These are phyloP conservation scores for Campoplex nolae DNA, from an alignment of 2,888 invertebrate genomes.

Conservation along the genomic window DNA sequence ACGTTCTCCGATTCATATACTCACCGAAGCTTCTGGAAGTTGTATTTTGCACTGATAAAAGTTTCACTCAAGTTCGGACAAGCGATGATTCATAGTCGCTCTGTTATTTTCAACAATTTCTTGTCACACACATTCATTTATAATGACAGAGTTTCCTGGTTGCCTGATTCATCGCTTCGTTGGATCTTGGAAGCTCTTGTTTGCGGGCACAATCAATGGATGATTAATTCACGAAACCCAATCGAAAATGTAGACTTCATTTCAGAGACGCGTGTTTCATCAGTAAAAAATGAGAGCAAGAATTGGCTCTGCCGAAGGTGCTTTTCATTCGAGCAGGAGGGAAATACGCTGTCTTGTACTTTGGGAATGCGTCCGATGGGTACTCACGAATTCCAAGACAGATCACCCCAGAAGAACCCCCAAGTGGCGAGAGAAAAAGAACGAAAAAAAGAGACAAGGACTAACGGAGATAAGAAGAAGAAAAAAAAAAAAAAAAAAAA, in stretches of 20 bases:
- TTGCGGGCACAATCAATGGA: neutral
- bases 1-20: neutral
- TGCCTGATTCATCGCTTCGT: neutral
- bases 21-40: neutral
- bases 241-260: neutral
- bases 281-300: conserved; percentile 6
- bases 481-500: neutral
- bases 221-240: neutral
- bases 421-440: conserved; percentile 17
- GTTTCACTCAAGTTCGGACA: neutral
- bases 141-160: neutral
- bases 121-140: no score
- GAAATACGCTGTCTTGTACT: neutral
- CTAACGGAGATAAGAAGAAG: neutral
- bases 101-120: neutral
- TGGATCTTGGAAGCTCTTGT: neutral
- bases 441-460: neutral
- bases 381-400: conserved; percentile 46
- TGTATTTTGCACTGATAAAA: neutral
- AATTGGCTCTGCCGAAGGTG: neutral
- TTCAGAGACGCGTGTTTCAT: neutral
- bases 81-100: neutral
- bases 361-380: conserved; percentile 24
- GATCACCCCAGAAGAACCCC: conserved; percentile 46
- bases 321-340: neutral